Evolutionary conservation across 2,113 vertebrate species (phyloP).

Genomic region (Dasyornis broadbenti): DNA sequence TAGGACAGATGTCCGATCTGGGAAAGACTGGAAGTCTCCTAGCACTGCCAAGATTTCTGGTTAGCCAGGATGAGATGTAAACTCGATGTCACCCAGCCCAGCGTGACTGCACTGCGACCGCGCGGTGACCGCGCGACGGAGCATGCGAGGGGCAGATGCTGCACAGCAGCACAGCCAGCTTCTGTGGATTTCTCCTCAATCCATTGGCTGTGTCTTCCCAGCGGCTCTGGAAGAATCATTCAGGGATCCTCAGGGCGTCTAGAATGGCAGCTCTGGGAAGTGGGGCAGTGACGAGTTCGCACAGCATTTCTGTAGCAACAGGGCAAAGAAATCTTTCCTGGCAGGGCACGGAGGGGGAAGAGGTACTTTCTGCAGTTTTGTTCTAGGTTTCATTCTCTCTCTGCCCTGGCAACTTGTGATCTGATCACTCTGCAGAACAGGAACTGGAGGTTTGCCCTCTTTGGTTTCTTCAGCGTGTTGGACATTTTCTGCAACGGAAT

Average conservation of each 20-base stretch:
- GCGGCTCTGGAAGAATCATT: neutral
- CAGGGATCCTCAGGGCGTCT: neutral
- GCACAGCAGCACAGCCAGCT: neutral
- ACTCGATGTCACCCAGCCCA: neutral
- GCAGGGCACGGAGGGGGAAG: neutral
- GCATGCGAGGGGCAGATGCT: neutral
- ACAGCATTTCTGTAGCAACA: neutral
- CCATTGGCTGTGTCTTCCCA: neutral
- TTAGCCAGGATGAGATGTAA: neutral
- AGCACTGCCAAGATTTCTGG: conserved; percentile 13
- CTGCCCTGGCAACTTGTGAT: neutral
- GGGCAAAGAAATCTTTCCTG: neutral
- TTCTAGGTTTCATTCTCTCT: neutral
- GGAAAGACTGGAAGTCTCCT: neutral
- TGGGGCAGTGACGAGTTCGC: neutral
- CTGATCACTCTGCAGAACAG: neutral
- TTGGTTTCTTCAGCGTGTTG: neutral
- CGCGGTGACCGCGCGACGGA: neutral
- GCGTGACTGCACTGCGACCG: neutral
- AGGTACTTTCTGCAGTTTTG: neutral
- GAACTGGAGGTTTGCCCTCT: neutral
- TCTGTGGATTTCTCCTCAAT: neutral
- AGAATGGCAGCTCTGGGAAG: neutral
- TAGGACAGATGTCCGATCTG: neutral
- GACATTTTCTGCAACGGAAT: neutral